Evolutionary conservation across 2,888 invertebrate genomes (phyloP).

Genomic region (Heliconius charithonia): DNA sequence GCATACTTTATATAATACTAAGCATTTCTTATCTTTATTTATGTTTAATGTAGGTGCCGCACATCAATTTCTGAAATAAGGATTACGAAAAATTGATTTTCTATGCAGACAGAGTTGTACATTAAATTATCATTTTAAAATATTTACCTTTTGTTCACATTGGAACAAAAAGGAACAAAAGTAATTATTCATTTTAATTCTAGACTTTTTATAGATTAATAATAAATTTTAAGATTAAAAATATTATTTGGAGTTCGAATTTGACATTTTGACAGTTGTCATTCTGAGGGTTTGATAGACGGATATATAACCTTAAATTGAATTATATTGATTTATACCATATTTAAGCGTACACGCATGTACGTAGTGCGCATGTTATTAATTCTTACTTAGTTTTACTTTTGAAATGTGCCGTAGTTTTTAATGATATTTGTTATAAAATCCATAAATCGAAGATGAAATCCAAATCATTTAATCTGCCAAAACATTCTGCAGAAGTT

Average conservation of each 20-base stretch:
- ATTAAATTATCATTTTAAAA: too few relatives aligned
- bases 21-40: too few relatives aligned
- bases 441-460: slow-evolving; percentile 54
- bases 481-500: slow-evolving; percentile 49
- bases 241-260: neutral
- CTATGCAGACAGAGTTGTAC: too few relatives aligned
- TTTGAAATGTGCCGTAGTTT: neutral
- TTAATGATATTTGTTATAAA: neutral
- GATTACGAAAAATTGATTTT: too few relatives aligned
- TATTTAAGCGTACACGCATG: neutral
- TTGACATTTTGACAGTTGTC: neutral
- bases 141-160: too few relatives aligned
- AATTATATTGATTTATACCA: neutral
- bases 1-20: too few relatives aligned
- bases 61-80: too few relatives aligned
- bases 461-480: slow-evolving; percentile 60
- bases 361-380: neutral
- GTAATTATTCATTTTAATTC: too few relatives aligned
- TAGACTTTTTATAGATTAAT: neutral
- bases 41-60: too few relatives aligned
- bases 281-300: neutral
- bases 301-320: slow-evolving; percentile 6
- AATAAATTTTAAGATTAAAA: neutral
- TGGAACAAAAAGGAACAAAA: too few relatives aligned
- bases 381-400: neutral